Evolutionary conservation across 2,888 invertebrate species (phyloP), one percentile per base, ranked within the genome.

Genomic region (Clepsis dumicolana): DNA sequence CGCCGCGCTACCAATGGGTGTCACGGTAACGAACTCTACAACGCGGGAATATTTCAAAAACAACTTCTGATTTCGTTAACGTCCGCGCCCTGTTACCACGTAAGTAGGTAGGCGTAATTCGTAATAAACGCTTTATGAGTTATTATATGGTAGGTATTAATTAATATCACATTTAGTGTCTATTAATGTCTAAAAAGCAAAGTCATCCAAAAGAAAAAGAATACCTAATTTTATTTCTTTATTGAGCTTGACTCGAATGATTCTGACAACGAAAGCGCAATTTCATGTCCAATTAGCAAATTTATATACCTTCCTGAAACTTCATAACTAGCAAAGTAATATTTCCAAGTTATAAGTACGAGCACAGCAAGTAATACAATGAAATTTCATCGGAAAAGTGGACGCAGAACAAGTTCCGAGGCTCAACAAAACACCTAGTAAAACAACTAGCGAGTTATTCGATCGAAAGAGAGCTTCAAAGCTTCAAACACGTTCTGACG

Each of bases 1-100:
- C 72, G 73, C n/a, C 48, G 70, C 73, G 71, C 63, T 75, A 82
- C 78, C 77, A 76, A 78, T 78, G 50, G 64, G 64, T 64, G 64
- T 35, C 56, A 48, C 64, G 54, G 57, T 57, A 64, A 57, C 48
- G 48, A 57, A 57, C 48, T 57, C 48, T 41, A 8, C 21, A 41
- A 41, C n/a, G 54, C 41, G 32, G 44, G 52, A 48, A 18, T 27
- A 38, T 53, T 25, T 27, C 29, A 53, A 38, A 67, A 53, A 71
- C 59, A 60, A 60, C 57, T 48, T 25, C 24, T 32, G 5, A 18
- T 35, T 35, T 21, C 12, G 18, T 21, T 48, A 48, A 48, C 48
- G 48, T 48, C 21, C 2, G 12, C 21, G 2, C 12, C 21, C 10
- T 21, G 12, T 48, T 1, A 12, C 14, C 38, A n/a, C n/a, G 5